Base-by-base conservation (phyloP, 2,113 vertebrate genomes). In the Cairina moschata region DNA sequence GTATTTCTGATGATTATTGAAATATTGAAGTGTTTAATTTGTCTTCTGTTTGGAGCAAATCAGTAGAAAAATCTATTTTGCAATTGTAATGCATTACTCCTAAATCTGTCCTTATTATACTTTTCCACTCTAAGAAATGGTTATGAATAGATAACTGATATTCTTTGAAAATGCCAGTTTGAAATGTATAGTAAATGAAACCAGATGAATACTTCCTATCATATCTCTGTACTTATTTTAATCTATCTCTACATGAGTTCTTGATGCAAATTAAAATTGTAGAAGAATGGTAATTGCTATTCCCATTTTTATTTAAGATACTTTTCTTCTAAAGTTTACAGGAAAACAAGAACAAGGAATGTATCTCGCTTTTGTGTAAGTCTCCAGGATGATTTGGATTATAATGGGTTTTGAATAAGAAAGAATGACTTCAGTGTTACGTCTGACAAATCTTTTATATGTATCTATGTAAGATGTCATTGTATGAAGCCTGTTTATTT, bases 1-100 rank as follows among this genome's bases (percentile, higher is more conserved):
- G n/a, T 87, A 78, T 93, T 95, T 94, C 65, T 69, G 83, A 84
- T 46, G 48, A 91, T 93, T 95, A 94, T 63, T 91, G 65, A 91
- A 92, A 84, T 90, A 90, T 9, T 86, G 63, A 96, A 95, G 83
- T 80, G 71, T 88, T 94, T 93, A 60, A 79, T 68, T 82, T 82
- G 32, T 77, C 20, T 82, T 92, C 69, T 87, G 40, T 65, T 93
- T 88, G 69, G 66, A 91, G n/a, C 60, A 90, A 90, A 93, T 74
- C 77, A 77, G 52, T 62, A 80, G 74, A 69, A 95, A 95, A 96
- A 90, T 73, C 59, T 92, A 32, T 90, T 91, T 44, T 84, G 63
- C 63, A 86, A 86, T 83, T 94, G 88, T 73, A 85, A 91, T 75
- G 4, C 65, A 81, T 72, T 93, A 58, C 25, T 92, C 34, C 54